A percentile compares a stretch with the other conserved stretches of the same genome.
These are phyloP conservation scores for Malurus leucopterus DNA, from an alignment of 2,797 vertebrate species.

Conservation along the genomic window DNA sequence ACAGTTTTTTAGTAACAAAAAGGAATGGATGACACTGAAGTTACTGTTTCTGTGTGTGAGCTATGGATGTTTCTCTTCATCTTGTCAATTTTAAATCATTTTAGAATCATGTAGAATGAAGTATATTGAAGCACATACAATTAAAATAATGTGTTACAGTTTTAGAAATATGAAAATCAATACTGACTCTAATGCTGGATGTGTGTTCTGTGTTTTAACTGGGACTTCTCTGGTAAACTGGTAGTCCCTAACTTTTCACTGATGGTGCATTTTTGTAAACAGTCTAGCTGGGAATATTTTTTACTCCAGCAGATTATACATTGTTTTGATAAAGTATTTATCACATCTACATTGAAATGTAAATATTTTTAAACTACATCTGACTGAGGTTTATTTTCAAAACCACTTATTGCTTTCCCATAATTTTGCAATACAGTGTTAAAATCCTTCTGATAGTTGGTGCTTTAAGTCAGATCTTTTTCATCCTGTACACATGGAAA, in stretches of 20 bases:
- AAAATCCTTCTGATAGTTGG: conserved; percentile 10
- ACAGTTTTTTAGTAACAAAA: background rate
- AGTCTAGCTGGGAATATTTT: conserved; percentile 55
- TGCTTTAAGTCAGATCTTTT: conserved; percentile 24
- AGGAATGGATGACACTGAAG: background rate
- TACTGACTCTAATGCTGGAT: conserved; percentile 44
- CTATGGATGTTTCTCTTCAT: background rate
- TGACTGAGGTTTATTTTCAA: conserved; percentile 24
- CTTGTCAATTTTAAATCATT: background rate
- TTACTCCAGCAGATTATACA: conserved; percentile 50
- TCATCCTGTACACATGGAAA: background rate
- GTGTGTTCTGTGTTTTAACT: conserved; percentile 35
- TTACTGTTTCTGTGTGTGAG: background rate
- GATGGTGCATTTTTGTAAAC: conserved; percentile 66
- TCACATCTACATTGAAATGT: conserved; percentile 32
- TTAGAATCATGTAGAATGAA: background rate
- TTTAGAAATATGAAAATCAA: background rate
- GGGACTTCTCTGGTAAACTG: conserved; percentile 26
- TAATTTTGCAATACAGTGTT: conserved; percentile 35
- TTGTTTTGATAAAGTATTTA: conserved; percentile 59
- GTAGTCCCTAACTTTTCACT: conserved; percentile 42
- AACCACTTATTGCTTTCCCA: background rate
- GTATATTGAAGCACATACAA: conserved; percentile 23
- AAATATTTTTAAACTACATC: conserved; percentile 57
- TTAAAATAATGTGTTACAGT: background rate